Evolutionary conservation across 2,113 vertebrate genomes (phyloP).

Genomic region (Pseudopodoces humilis): DNA sequence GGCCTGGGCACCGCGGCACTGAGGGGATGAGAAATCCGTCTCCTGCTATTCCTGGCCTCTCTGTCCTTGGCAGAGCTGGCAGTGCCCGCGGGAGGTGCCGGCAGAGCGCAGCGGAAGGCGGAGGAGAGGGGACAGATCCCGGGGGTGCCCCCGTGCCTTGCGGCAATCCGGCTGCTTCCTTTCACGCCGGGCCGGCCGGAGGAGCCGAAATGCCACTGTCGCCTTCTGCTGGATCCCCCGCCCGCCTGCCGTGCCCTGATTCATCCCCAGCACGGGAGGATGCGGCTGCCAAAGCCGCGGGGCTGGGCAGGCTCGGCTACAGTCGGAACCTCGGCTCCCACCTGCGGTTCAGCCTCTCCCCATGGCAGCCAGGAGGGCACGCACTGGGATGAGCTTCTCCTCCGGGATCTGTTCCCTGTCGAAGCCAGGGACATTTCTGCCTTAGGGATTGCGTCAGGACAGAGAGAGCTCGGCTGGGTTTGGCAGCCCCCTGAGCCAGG

Average conservation of each 20-base stretch:
- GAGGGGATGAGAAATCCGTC: background rate
- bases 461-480: background rate
- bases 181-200: fast-evolving
- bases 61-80: slow-evolving; percentile 35
- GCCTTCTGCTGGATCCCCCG: background rate
- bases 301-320: background rate
- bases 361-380: background rate
- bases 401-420: background rate
- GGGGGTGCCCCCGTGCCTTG: background rate
- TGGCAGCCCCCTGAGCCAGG: background rate
- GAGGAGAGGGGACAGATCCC: background rate
- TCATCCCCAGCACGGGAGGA: background rate
- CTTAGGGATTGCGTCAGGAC: background rate
- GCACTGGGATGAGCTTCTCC: background rate
- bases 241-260: background rate
- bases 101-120: background rate
- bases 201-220: background rate
- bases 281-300: background rate
- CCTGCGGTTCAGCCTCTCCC: background rate
- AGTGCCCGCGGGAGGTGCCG: background rate
- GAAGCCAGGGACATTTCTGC: background rate
- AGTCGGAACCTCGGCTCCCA: fast-evolving
- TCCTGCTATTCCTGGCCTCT: slow-evolving; percentile 20
- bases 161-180: background rate
- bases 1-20: fast-evolving